Conservation (phyloP, 2,888 invertebrate species). For the Nymphalis c-album region DNA sequence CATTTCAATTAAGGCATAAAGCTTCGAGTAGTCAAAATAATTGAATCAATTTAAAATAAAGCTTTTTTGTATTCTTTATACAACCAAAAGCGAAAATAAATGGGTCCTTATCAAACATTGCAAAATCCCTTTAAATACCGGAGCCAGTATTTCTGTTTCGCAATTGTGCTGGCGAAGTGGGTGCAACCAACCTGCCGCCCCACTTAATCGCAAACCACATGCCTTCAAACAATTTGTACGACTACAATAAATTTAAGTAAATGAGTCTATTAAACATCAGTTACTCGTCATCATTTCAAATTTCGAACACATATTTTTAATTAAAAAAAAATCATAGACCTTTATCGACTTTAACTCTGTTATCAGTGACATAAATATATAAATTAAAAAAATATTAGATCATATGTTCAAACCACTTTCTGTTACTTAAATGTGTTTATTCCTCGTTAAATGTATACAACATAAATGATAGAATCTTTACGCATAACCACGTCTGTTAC, state of each 20-base stretch:
- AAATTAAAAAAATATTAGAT: too few species aligned
- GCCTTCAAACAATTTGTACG: slow-evolving; percentile 1
- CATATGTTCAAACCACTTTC: too few species aligned
- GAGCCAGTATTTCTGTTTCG: slow-evolving; percentile 35
- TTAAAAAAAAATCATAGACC: too few species aligned
- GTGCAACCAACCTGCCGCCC: slow-evolving; percentile 50
- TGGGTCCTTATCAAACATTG: background rate
- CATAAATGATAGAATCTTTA: background rate
- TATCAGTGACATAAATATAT: too few species aligned
- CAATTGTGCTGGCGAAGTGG: slow-evolving; percentile 52
- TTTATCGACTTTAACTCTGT: too few species aligned
- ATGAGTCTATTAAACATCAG: background rate
- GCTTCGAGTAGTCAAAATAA: too few species aligned
- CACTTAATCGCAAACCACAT: slow-evolving; percentile 5
- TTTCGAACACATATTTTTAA: too few species aligned
- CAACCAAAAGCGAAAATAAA: background rate
- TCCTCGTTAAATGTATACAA: background rate
- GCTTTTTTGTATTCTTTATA: too few species aligned
- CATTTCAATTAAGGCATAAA: too few species aligned
- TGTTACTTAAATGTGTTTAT: background rate
- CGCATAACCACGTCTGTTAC: background rate
- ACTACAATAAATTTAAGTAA: slow-evolving; percentile 4
- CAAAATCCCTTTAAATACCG: slow-evolving; percentile 22
- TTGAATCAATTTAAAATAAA: too few species aligned
- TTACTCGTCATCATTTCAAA: too few species aligned